Conservation (phyloP, 37 sponge, comb jelly and placozoan species). For the Geodia barretti region DNA sequence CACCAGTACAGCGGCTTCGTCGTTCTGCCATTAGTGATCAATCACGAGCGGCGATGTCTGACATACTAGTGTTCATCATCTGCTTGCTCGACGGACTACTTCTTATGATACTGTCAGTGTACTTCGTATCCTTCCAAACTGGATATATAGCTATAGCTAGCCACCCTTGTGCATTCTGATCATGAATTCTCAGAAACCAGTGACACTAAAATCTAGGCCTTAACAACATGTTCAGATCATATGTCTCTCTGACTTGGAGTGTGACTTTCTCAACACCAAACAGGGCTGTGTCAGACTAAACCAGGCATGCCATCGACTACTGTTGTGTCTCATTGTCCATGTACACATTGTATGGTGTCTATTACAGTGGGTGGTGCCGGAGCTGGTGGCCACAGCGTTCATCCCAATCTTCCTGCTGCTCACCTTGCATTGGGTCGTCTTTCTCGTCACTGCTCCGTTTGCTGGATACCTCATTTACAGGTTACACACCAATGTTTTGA, state of each 20-base stretch:
- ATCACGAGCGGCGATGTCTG: conserved; percentile 49
- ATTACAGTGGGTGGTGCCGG: conserved; percentile 82
- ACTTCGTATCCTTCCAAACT: conserved; percentile 72
- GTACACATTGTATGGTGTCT: neutral
- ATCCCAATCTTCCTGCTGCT: conserved; percentile 69
- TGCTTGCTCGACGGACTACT: conserved; percentile 55
- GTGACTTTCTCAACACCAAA: conserved; percentile 87
- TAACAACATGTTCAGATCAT: conserved; percentile 59
- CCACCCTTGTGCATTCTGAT: too few species aligned
- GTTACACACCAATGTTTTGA: conserved; percentile 18
- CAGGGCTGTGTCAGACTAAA: conserved; percentile 80
- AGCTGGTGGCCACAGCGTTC: conserved; percentile 45
- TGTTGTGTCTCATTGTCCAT: neutral
- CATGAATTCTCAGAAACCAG: too few species aligned
- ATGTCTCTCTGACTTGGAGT: conserved; percentile 83
- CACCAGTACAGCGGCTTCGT: neutral
- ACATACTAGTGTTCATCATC: conserved; percentile 48
- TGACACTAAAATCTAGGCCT: too few species aligned
- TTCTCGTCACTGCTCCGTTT: conserved; percentile 56
- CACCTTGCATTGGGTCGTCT: conserved; percentile 80
- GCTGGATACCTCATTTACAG: conserved; percentile 58
- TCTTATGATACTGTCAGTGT: conserved; percentile 54
- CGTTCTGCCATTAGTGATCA: too few species aligned
- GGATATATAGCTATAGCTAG: neutral
- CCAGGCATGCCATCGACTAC: conserved; percentile 51